A percentile compares a stretch with the other conserved stretches of the same genome.
Conservation (phyloP, 1,140 invertebrate genomes). For the Oedothorax gibbosus region DNA sequence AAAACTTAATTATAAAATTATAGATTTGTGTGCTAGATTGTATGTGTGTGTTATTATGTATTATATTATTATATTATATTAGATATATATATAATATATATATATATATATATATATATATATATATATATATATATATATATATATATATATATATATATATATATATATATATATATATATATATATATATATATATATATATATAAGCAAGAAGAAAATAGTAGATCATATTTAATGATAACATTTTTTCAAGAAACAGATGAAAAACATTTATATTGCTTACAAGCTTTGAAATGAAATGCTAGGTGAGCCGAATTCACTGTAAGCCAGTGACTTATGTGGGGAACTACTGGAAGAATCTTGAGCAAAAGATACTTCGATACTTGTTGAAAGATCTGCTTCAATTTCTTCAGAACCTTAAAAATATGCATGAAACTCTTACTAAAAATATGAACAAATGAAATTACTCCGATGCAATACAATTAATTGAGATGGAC, state of each 20-base stretch:
- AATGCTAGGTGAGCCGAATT: slow-evolving; percentile 38
- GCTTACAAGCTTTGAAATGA: slow-evolving; percentile 55
- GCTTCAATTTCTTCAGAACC: background rate
- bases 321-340: slow-evolving; percentile 33
- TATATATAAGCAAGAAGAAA: background rate
- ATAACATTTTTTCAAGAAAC: background rate
- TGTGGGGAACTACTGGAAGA: slow-evolving; percentile 18
- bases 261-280: background rate
- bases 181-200: no score
- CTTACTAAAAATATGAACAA: no score
- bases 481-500: background rate
- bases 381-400: background rate
- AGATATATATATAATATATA: no score
- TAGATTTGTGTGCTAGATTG: no score
- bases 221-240: background rate
- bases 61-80: no score
- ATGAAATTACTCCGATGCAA: background rate
- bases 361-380: slow-evolving; percentile 41
- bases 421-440: no score
- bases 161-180: no score
- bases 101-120: no score
- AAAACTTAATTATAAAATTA: no score
- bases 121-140: no score
- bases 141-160: no score
- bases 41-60: no score